Percentiles rank a stretch among this genome's conserved stretches.
phyloP scores from a whole-genome alignment of 2,113 vertebrate genomes.

The Muscicapa adusta region DNA sequence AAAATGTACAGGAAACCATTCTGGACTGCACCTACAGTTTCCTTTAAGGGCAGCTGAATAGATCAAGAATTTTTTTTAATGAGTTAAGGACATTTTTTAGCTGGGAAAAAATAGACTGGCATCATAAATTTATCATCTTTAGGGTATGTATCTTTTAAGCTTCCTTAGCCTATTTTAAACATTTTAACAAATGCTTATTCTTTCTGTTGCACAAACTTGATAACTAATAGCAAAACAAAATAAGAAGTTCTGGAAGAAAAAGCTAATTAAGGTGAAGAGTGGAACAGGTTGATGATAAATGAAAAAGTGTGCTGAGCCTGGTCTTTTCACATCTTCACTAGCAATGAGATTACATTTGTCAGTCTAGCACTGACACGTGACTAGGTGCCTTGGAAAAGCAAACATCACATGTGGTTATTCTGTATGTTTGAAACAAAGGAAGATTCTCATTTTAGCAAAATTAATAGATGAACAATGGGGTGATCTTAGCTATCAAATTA shows the following conservation, averaged over 20 bases:
- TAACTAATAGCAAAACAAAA: neutral
- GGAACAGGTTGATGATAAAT: neutral
- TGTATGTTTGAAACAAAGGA: neutral
- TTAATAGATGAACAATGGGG: neutral
- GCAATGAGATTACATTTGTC: neutral
- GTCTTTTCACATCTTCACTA: neutral
- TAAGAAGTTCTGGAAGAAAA: neutral
- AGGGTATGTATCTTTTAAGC: neutral
- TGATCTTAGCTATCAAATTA: neutral
- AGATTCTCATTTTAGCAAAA: neutral
- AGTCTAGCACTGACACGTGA: neutral
- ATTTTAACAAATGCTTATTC: neutral
- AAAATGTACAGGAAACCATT: neutral
- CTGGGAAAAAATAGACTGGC: neutral
- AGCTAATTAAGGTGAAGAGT: neutral
- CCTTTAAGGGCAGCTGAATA: neutral
- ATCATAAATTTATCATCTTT: fast-evolving
- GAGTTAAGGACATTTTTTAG: neutral
- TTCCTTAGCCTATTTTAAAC: neutral
- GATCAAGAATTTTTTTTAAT: neutral
- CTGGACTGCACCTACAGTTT: neutral
- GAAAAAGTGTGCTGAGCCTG: neutral
- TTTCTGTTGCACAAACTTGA: neutral
- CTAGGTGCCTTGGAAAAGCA: neutral
- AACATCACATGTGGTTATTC: neutral